Conservation (phyloP, 2,113 vertebrate genomes). For the Sitta europaea region DNA sequence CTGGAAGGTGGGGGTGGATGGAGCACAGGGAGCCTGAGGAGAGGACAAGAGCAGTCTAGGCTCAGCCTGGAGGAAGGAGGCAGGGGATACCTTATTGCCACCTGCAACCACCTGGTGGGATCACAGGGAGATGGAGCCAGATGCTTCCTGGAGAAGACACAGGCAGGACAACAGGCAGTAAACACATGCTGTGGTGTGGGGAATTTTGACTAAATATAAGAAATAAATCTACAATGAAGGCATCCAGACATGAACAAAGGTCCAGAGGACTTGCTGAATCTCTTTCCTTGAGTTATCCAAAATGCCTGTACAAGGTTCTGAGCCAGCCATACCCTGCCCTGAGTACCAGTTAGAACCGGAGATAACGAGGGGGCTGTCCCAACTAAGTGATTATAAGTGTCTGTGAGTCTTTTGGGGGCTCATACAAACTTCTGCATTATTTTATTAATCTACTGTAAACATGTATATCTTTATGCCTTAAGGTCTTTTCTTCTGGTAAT, state of each 20-base stretch:
- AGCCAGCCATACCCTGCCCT: background rate
- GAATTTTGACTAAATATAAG: background rate
- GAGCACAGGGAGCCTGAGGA: fast-evolving
- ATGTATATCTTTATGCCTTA: background rate
- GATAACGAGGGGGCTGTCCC: background rate
- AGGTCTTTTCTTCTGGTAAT: background rate
- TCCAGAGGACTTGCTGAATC: background rate
- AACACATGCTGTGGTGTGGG: fast-evolving
- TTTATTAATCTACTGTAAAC: background rate
- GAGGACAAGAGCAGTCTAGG: background rate
- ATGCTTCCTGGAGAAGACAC: background rate
- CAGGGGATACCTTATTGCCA: background rate
- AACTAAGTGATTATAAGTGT: background rate
- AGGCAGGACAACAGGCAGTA: background rate
- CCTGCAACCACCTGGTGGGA: fast-evolving
- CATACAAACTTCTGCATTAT: background rate
- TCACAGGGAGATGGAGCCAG: background rate
- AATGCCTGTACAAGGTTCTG: background rate
- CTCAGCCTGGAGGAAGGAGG: background rate
- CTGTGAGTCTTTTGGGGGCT: background rate
- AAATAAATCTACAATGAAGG: background rate
- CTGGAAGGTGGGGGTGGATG: background rate
- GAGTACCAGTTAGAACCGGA: background rate
- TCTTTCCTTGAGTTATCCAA: background rate
- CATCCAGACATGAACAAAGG: background rate